A percentile compares a stretch with the other conserved stretches of the same genome.
phyloP scores from a whole-genome alignment of 2,888 invertebrate genomes.

The Pterostichus madidus region DNA sequence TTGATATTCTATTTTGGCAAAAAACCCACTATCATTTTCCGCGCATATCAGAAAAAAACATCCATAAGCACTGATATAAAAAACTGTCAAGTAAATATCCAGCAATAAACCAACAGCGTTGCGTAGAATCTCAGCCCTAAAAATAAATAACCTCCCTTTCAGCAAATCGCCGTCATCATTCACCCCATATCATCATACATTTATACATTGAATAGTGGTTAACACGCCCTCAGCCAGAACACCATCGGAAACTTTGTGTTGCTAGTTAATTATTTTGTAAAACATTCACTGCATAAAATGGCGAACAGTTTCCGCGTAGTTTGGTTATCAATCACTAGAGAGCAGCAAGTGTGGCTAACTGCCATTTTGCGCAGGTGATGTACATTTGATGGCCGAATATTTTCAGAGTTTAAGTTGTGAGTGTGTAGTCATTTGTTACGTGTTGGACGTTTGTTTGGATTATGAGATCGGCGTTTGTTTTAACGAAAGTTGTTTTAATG shows the following conservation, averaged over 20 bases:
- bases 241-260: neutral
- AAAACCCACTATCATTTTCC: constrained; percentile 28
- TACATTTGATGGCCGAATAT: constrained; percentile 36
- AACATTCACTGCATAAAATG: constrained; percentile 23
- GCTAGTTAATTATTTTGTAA: constrained; percentile 30
- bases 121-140: constrained; percentile 13
- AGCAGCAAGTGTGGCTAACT: constrained; percentile 13
- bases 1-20: constrained; percentile 36
- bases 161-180: constrained; percentile 30
- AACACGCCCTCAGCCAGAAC: neutral
- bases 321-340: constrained; percentile 33
- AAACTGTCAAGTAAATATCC: constrained; percentile 51
- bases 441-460: constrained; percentile 21
- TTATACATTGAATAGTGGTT: constrained; percentile 30
- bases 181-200: constrained; percentile 43
- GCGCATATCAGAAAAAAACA: constrained; percentile 37
- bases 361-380: constrained; percentile 47
- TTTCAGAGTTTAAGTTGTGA: constrained; percentile 19
- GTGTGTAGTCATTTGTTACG: constrained; percentile 45
- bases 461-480: constrained; percentile 40
- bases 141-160: constrained; percentile 32
- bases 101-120: constrained; percentile 38
- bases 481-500: no score
- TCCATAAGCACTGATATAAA: constrained; percentile 49
- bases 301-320: constrained; percentile 14